Evolutionary conservation across 2,113 vertebrate genomes (phyloP), one percentile per base, ranked within the genome.

Genomic region (Oryzias melastigma): DNA sequence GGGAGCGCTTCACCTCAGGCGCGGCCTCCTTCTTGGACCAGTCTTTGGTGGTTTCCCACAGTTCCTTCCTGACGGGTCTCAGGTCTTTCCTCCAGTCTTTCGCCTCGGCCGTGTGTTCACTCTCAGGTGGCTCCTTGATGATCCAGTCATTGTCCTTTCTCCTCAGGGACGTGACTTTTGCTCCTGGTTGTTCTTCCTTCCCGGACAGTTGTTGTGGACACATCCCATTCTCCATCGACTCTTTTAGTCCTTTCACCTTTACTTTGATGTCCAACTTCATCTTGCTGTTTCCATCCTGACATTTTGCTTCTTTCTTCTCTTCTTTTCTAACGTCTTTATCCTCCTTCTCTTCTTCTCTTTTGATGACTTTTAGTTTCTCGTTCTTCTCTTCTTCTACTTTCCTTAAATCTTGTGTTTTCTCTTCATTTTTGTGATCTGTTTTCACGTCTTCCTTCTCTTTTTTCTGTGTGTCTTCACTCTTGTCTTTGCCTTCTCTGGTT

Each of bases 91-190:
- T 79, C 83, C 78, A 83, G 10, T 68, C 69, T 27, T 65, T 78
- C 13, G 7, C 6, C 24, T 85, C 74, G n/a, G 27, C 2, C 4
- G 14, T 15, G 0, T 5, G 27, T 42, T 52, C 58, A 17, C 78
- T 68, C 18, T 58, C 54, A 0, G 18, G 6, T 4, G 61, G 18
- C 5, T 75, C 62, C 42, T 25, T 71, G 64, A 74, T 83, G 29
- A 84, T 87, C 84, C 84, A 85, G 22, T 73, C 84, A 5, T 43
- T 62, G 20, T 88, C 82, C 53, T 78, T 85, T 47, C 68, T 79
- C 46, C 47, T 64, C 2, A 14, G 0, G 3, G 74, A 70, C 27
- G 62, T 12, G 7, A 62, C 18, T 50, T 40, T 83, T 7, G 55
- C 15, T 25, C 45, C 51, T 1, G 44, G 65, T 19, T 3, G 8